Base-by-base conservation (phyloP, 2,113 vertebrate genomes). In the Platichthys flesus region DNA sequence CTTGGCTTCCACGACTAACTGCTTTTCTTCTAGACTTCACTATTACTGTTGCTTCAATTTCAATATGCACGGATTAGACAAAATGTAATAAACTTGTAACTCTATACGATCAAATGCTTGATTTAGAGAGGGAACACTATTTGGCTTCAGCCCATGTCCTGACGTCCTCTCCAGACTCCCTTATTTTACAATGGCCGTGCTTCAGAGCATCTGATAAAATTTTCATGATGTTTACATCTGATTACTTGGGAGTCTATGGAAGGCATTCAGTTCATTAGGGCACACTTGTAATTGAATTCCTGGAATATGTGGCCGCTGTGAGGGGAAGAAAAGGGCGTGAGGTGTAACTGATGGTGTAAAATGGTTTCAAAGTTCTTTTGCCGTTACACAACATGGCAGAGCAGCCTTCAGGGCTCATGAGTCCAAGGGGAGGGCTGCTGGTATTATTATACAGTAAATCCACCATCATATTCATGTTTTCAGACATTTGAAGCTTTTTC, bases 151-250 rank as follows among this genome's bases (percentile, higher is more conserved):
- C 45, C 13, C 21, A 9, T 49, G 45, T 76, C 67, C 42, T 71
- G 45, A 26, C 26, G 35, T 65, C 59, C 68, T 35, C 54, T 52
- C 20, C 20, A 49, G 62, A 55, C 64, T 55, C 69, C 7, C 37
- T 51, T 71, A 69, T 72, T 65, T 69, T 67, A 59, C 23, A 67
- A 31, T 56, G 37, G 9, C 15, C 63, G 57, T 55, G 58, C 79
- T 51, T 49, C 71, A 76, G 58, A 72, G 70, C 81, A 65, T 71
- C 71, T 40, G 57, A 83, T 83, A 62, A 81, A 85, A 70, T 9
- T 78, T 76, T 76, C 79, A 78, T 83, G 79, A 82, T 85, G 81
- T 76, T 82, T 86, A 86, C 75, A 72, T 82, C 66, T 77, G 69
- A 78, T 61, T 81, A 63, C 81, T 74, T 71, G 75, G 31, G 40